These are phyloP conservation scores for Pterocles burchelli DNA, from an alignment of 2,113 vertebrate genomes.

Conservation along the genomic window DNA sequence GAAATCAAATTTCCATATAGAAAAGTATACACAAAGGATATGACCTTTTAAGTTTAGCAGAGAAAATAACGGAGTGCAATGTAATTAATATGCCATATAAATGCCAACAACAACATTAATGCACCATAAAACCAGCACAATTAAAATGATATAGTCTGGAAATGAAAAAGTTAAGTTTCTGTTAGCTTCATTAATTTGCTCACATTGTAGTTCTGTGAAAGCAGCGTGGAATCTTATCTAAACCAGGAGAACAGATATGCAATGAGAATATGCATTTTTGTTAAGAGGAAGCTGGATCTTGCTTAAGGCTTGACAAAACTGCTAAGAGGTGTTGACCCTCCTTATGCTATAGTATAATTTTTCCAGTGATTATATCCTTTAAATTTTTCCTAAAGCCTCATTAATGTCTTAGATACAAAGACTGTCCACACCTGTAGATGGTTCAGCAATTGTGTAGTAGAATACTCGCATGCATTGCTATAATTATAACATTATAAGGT, in stretches of 20 bases:
- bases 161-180: constrained; percentile 61
- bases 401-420: neutral
- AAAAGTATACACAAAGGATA: constrained; percentile 53
- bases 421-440: neutral
- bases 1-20: constrained; percentile 56
- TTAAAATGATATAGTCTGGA: constrained; percentile 57
- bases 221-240: neutral
- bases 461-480: neutral
- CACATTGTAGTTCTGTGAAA: neutral
- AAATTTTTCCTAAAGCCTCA: neutral
- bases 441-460: neutral
- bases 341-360: neutral
- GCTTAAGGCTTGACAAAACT: neutral
- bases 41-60: constrained; percentile 68
- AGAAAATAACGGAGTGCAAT: constrained; percentile 46
- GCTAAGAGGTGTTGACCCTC: neutral
- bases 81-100: constrained; percentile 62
- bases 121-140: constrained; percentile 44
- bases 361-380: neutral
- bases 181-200: constrained; percentile 42
- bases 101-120: constrained; percentile 59
- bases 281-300: neutral
- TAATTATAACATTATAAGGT: neutral
- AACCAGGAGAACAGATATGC: neutral
- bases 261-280: neutral